Evolutionary conservation across 2,113 vertebrate species (phyloP).

Genomic region (Murina feae): DNA sequence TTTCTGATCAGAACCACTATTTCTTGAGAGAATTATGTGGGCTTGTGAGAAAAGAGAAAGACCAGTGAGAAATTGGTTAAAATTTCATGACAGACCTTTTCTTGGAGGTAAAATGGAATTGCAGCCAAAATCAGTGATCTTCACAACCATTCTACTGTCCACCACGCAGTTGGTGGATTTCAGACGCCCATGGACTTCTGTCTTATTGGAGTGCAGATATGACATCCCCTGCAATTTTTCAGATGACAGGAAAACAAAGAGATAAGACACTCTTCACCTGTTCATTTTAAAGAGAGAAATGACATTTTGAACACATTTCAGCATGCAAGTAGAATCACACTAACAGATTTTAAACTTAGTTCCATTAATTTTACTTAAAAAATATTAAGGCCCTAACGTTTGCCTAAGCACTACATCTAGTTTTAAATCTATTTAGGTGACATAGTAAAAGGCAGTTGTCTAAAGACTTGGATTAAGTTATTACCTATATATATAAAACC

Average conservation of each 20-base stretch:
- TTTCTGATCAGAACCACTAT: not conserved
- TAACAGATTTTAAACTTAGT: not conserved
- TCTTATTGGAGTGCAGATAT: constrained; percentile 95
- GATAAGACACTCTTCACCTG: not conserved
- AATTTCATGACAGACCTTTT: constrained; percentile 82
- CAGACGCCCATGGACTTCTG: constrained; percentile 91
- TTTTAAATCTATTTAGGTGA: not conserved
- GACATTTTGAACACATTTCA: not conserved
- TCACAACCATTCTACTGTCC: constrained; percentile 97
- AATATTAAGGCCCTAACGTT: not conserved
- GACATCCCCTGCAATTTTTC: constrained; percentile 91
- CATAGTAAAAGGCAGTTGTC: not conserved
- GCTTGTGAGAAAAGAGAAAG: not conserved
- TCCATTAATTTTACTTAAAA: not conserved
- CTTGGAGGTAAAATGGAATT: constrained; percentile 89
- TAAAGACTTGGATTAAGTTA: not conserved
- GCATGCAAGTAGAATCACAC: not conserved
- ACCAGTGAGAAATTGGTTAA: not conserved
- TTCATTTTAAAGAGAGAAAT: not conserved
- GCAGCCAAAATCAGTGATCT: constrained; percentile 97
- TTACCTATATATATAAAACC: not conserved
- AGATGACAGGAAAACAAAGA: not conserved
- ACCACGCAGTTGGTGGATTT: constrained; percentile 98
- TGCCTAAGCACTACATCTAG: not conserved
- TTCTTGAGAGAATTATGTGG: not conserved